A percentile compares a stretch with the other conserved stretches of the same genome.
These are phyloP conservation scores for Agapornis canus DNA, from an alignment of 2,797 vertebrate genomes.

Conservation along the genomic window DNA sequence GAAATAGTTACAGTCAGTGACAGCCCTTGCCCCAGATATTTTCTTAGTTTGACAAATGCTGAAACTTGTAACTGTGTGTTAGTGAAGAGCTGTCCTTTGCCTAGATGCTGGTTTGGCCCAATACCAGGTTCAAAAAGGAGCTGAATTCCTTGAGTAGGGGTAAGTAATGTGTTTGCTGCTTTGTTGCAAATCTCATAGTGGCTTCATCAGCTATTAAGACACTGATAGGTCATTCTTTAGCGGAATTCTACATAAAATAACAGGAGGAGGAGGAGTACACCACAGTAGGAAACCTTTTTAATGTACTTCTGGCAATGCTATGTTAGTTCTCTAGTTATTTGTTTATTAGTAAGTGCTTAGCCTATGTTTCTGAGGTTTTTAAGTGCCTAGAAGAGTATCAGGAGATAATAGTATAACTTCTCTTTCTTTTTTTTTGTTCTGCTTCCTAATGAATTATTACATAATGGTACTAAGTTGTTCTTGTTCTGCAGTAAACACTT, in stretches of 20 bases:
- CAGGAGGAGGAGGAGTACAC: not conserved
- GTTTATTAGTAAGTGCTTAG: not conserved
- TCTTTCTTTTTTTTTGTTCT: not conserved
- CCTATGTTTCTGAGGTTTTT: not conserved
- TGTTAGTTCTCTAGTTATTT: not conserved
- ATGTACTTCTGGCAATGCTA: not conserved
- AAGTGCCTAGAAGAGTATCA: not conserved
- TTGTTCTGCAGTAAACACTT: conserved; percentile 27
- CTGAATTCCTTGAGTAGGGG: not conserved
- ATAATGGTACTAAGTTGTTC: not conserved
- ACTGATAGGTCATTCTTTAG: not conserved
- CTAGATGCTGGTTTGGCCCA: not conserved
- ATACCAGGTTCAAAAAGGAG: not conserved
- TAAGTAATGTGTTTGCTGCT: not conserved
- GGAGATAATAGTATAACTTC: not conserved
- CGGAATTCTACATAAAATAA: not conserved
- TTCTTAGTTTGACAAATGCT: not conserved
- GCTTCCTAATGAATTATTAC: not conserved
- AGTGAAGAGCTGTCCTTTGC: not conserved
- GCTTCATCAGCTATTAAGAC: not conserved
- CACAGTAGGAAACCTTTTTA: not conserved
- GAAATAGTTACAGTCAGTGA: not conserved
- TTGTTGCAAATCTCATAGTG: not conserved
- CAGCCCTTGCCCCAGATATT: not conserved
- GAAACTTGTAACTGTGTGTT: not conserved